phyloP scores from a whole-genome alignment of 2,113 vertebrate species.

The Saccopteryx leptura region DNA sequence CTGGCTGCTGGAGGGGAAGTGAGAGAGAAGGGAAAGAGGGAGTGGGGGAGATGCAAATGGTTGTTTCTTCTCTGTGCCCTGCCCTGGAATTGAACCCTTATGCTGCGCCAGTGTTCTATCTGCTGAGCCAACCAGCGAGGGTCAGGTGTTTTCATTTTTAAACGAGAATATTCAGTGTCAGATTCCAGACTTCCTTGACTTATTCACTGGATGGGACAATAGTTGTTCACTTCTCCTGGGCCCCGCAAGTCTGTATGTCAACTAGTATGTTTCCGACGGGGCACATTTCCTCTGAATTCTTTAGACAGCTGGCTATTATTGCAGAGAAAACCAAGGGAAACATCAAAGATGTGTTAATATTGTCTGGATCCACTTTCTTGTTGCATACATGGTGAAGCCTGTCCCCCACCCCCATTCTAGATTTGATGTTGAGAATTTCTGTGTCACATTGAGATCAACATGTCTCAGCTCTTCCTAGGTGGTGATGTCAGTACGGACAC shows the following conservation, averaged over 20 bases:
- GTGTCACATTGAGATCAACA: background rate
- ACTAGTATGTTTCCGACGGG: background rate
- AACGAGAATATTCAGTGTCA: background rate
- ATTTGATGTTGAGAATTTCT: background rate
- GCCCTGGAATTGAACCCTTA: no score
- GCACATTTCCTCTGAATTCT: background rate
- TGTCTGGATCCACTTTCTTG: background rate
- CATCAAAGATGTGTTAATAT: background rate
- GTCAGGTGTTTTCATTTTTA: background rate
- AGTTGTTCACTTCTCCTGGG: background rate
- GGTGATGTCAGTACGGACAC: background rate
- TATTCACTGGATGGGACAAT: background rate
- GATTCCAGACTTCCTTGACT: background rate
- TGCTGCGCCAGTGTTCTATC: no score
- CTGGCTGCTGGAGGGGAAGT: no score
- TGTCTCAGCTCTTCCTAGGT: background rate
- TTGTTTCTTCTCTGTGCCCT: no score
- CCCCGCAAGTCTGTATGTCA: background rate
- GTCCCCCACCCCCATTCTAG: rapidly evolving
- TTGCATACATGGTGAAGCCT: background rate
- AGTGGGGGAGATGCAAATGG: no score
- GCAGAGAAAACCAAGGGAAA: background rate
- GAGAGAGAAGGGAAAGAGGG: no score
- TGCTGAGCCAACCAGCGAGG: no score
- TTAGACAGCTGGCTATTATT: background rate